Evolutionary conservation across 2,113 vertebrate species (phyloP), one percentile per base, ranked within the genome.

Genomic region (Leptocoma aspasia): DNA sequence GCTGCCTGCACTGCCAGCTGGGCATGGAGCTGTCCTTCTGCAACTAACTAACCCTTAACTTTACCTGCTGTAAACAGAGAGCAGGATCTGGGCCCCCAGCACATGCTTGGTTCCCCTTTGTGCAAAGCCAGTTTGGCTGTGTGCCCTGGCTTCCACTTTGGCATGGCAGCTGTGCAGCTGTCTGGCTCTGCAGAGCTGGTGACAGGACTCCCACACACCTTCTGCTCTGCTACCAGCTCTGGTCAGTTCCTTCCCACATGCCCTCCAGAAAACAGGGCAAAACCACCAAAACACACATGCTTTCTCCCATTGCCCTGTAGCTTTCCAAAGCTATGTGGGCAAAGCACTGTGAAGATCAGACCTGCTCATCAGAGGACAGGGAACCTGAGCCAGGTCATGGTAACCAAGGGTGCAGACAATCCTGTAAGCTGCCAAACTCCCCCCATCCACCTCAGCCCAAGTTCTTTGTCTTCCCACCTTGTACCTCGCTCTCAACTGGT

Each of bases 51-150:
- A 70, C 1, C 0, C 61, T 92, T 35, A 66, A 39, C n/a, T 76
- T 92, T 33, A 80, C 66, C 54, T 94, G n/a, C 45, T 87, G 19
- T 23, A 76, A 77, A 61, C 13, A 0, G 0, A 95, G 61, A 89
- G 53, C 28, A 35, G 50, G 37, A 50, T 30, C 45, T 65, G 37
- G 19, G 42, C 49, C 42, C 49, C 4, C 8, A 57, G 41, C 37
- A 44, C 10, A 20, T 3, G 3, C 14, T 20, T 85, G 3, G 41
- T 90, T 94, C 57, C 71, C 28, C 61, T 90, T 80, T 77, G 50
- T 50, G 70, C 66, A 89, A 60, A 86, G 50, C 63, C 50, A 42
- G 14, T 95, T 82, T 87, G 81, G 78, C 75, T 82, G 47, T 2
- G 1, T 61, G 59, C 31, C 44, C 42, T 0, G 0, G 72, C 79